A percentile compares a stretch with the other conserved stretches of the same genome.
These are phyloP conservation scores for Myiotriccus ornatus DNA, from an alignment of 2,797 vertebrate genomes.

Conservation along the genomic window DNA sequence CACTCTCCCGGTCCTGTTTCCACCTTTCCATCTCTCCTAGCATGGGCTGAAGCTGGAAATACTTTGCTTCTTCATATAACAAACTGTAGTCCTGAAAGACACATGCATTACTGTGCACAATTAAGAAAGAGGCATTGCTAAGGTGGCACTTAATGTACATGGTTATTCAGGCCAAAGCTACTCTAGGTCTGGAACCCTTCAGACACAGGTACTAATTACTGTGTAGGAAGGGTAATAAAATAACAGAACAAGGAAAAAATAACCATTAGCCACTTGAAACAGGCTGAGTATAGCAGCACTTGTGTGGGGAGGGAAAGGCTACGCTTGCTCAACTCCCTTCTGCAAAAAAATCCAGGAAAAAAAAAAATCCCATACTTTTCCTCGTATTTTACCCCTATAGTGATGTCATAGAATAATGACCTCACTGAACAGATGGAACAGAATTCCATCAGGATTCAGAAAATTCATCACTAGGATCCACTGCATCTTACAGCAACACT, in stretches of 20 bases:
- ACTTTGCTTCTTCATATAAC: constrained; percentile 97
- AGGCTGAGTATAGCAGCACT: neutral
- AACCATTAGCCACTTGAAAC: neutral
- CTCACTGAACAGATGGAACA: constrained; percentile 64
- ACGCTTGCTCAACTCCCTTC: neutral
- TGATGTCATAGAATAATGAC: constrained; percentile 64
- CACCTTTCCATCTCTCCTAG: constrained; percentile 93
- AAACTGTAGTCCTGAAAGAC: constrained; percentile 90
- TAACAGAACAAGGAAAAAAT: neutral
- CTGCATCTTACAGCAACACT: constrained; percentile 42
- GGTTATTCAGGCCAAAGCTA: neutral
- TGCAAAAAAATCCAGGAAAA: neutral
- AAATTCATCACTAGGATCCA: constrained; percentile 59
- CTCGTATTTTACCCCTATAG: neutral
- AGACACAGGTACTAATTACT: neutral
- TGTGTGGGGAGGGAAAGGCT: neutral
- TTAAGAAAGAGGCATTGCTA: neutral
- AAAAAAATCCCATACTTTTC: neutral
- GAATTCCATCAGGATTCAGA: constrained; percentile 48
- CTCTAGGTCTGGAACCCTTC: neutral
- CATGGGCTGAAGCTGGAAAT: constrained; percentile 98
- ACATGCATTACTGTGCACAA: constrained; percentile 10
- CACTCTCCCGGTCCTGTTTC: constrained; percentile 91
- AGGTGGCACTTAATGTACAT: neutral
- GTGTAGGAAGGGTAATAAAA: neutral